Evolutionary conservation across 2,888 invertebrate species (phyloP), one percentile per base, ranked within the genome.

Genomic region (Drosophila atripex): DNA sequence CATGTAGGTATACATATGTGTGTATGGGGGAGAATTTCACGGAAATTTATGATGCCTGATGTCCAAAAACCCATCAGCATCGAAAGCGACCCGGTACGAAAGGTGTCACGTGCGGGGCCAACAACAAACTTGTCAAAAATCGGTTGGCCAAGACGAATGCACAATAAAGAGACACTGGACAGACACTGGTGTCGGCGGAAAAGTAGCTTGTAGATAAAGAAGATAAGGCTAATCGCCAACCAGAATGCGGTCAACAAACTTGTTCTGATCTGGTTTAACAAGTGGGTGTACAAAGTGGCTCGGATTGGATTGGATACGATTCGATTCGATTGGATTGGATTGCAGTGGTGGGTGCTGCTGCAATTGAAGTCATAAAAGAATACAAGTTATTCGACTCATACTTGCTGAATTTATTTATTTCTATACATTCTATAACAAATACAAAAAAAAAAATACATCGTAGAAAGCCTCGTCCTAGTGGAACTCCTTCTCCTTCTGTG

Each of bases 201-300:
- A 68, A 60, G 74, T 60, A 64, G 77, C 53, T 63, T 46, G 53
- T 43, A 65, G 77, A 88, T 86, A 80, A 88, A 80, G 84, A 88
- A 83, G 84, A 71, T 83, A 78, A 86, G 65, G 50, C 60, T 71
- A 57, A 63, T 65, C 69, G 45, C 50, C 50, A 56, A 47, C 70
- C 32, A 72, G 76, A 84, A 86, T 78, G 78, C 84, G 84, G 84
- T 80, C 86, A 83, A 86, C 80, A 86, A 85, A 85, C 84, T 84
- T 78, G 86, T 84, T 83, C 60, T 51, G 69, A 39, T 55, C 75
- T 46, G 38, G 43, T 43, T 54, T 32, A 45, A 18, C 64, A 52
- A 47, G 64, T 63, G 56, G 66, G 66, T 65, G 39, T 41, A 41
- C 39, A 18, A 18, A 41, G 18, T 41, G 39, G 39, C 16, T 41